Percentiles rank a stretch among this genome's conserved stretches.
These are phyloP conservation scores for Synanceia verrucosa DNA, from an alignment of 2,797 vertebrate genomes.

Conservation along the genomic window DNA sequence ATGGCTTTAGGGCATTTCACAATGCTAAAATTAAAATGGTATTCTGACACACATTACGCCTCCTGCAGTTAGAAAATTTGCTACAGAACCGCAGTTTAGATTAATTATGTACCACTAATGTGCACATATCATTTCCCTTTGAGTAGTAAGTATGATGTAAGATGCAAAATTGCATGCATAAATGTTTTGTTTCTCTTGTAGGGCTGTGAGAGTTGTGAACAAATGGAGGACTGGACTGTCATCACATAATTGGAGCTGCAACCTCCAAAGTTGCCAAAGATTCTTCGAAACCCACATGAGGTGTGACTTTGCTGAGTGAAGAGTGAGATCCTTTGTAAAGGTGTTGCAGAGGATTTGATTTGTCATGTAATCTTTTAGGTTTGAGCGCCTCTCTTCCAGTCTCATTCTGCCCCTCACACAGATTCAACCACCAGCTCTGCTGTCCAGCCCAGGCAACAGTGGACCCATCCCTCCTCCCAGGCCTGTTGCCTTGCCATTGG, in stretches of 20 bases:
- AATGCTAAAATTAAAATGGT: neutral
- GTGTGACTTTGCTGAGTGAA: conserved; percentile 25
- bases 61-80: too few species aligned
- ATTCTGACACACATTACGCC: too few species aligned
- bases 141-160: too few species aligned
- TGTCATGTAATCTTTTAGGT: neutral
- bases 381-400: neutral
- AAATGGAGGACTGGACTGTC: conserved; percentile 39
- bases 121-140: neutral
- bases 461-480: conserved; percentile 41
- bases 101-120: neutral
- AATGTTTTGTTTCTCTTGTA: conserved; percentile 34
- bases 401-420: neutral
- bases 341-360: neutral
- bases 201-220: conserved; percentile 18
- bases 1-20: neutral
- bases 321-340: conserved; percentile 30
- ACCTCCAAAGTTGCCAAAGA: neutral
- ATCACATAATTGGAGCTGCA: conserved; percentile 18
- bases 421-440: conserved; percentile 11
- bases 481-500: conserved; percentile 58
- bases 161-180: too few species aligned
- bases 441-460: conserved; percentile 19
- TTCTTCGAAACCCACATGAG: conserved; percentile 24
- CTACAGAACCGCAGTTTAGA: too few species aligned